Evolutionary conservation across 1,140 invertebrate species (phyloP).

Genomic region (Aphelenchoides avenae): DNA sequence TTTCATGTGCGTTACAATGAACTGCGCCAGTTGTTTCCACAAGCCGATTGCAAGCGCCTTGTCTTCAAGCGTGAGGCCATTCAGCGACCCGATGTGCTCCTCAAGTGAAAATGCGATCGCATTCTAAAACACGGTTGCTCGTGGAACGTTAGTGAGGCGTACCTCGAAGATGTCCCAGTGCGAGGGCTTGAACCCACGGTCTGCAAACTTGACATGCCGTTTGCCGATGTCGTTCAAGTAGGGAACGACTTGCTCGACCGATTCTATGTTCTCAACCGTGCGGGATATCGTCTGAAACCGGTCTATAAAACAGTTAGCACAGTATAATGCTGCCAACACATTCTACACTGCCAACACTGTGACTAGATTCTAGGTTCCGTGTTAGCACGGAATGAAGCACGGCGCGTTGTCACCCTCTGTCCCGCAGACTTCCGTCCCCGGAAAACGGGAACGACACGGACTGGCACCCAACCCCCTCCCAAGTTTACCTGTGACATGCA

Average conservation of each 20-base stretch:
- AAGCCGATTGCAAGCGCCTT: constrained; percentile 43
- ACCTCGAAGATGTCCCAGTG: constrained; percentile 58
- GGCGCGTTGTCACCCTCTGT: too few species aligned
- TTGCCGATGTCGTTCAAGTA: constrained; percentile 47
- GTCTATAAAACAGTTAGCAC: background rate
- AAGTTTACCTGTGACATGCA: too few species aligned
- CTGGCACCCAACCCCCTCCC: too few species aligned
- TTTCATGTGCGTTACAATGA: constrained; percentile 55
- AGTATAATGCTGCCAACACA: too few species aligned
- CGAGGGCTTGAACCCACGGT: constrained; percentile 54
- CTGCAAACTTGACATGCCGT: constrained; percentile 51
- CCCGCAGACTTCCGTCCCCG: too few species aligned
- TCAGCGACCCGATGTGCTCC: constrained; percentile 38
- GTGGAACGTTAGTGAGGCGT: constrained; percentile 2
- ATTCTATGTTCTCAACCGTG: constrained; percentile 56
- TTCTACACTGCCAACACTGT: too few species aligned
- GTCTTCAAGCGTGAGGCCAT: constrained; percentile 41
- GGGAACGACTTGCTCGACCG: constrained; percentile 48
- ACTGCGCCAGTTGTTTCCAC: constrained; percentile 51
- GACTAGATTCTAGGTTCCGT: too few species aligned
- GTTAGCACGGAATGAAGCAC: too few species aligned
- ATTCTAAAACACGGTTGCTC: constrained; percentile 40
- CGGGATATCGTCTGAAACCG: constrained; percentile 51
- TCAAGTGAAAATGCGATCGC: constrained; percentile 49
- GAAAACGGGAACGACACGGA: too few species aligned